Conservation (phyloP, 92 coral and sea anemone species). For the Porites cylindrica region DNA sequence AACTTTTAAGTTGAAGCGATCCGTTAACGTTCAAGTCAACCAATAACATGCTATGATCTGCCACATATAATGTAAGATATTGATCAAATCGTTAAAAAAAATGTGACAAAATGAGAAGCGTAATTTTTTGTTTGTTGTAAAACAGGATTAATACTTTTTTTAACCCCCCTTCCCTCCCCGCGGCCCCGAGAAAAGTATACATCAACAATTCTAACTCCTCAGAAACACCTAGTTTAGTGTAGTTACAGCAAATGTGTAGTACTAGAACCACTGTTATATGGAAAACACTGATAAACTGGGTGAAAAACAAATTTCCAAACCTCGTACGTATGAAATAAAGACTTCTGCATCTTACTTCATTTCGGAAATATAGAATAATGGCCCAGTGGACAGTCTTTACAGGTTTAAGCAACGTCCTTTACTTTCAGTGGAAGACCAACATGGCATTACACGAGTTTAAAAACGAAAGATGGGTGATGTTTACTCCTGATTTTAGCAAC, state of each 20-base stretch:
- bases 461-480: background rate
- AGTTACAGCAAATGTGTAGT: background rate
- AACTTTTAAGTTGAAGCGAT: background rate
- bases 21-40: background rate
- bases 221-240: background rate
- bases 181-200: too few relatives aligned
- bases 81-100: too few relatives aligned
- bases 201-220: background rate
- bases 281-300: background rate
- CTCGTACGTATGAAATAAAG: constrained; percentile 22
- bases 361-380: background rate
- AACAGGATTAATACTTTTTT: too few relatives aligned
- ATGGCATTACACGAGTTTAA: too few relatives aligned
- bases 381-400: background rate
- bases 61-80: too few relatives aligned
- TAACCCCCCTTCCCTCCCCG: too few relatives aligned
- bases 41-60: background rate
- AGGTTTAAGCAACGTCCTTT: background rate
- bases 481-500: constrained; percentile 5
- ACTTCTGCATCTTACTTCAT: constrained; percentile 18
- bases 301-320: constrained; percentile 14
- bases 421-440: background rate
- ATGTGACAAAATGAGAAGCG: too few relatives aligned
- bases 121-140: background rate
- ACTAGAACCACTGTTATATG: background rate